Evolutionary conservation across 2,888 invertebrate genomes (phyloP).

Genomic region (Nemotelus nigrinus): DNA sequence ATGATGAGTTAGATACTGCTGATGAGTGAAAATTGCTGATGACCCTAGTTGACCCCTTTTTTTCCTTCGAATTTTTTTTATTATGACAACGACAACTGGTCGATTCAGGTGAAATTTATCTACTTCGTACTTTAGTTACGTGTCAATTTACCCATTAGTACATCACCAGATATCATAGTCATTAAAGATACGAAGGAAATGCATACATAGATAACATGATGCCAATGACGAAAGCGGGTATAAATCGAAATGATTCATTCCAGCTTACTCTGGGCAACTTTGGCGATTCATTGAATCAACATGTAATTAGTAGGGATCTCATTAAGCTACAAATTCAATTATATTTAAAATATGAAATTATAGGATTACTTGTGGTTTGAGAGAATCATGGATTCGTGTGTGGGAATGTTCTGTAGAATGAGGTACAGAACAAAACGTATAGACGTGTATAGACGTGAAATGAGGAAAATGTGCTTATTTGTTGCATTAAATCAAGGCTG

Average conservation of each 20-base stretch:
- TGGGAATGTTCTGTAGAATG: too few relatives aligned
- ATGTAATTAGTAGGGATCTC: constrained; percentile 9
- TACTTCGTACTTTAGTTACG: not conserved
- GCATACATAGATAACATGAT: too few relatives aligned
- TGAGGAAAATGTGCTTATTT: too few relatives aligned
- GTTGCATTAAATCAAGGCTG: too few relatives aligned
- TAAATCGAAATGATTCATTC: too few relatives aligned
- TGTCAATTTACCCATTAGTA: not conserved
- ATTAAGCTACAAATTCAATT: constrained; percentile 1
- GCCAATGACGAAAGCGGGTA: too few relatives aligned
- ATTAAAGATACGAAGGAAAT: too few relatives aligned
- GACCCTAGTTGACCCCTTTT: constrained; percentile 13
- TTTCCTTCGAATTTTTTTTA: not conserved
- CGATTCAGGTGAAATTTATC: not conserved
- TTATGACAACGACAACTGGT: constrained; percentile 6
- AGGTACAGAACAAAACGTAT: too few relatives aligned
- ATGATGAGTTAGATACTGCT: too few relatives aligned
- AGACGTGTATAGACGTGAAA: too few relatives aligned
- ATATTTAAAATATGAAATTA: not conserved
- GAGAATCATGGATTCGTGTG: too few relatives aligned
- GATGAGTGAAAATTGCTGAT: not conserved
- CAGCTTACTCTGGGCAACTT: too few relatives aligned
- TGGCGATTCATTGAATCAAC: not conserved
- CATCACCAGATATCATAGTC: not conserved
- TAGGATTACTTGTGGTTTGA: not conserved